These are phyloP conservation scores for Neolamprologus modestus DNA, from an alignment of 2,113 vertebrate genomes.

Conservation along the genomic window DNA sequence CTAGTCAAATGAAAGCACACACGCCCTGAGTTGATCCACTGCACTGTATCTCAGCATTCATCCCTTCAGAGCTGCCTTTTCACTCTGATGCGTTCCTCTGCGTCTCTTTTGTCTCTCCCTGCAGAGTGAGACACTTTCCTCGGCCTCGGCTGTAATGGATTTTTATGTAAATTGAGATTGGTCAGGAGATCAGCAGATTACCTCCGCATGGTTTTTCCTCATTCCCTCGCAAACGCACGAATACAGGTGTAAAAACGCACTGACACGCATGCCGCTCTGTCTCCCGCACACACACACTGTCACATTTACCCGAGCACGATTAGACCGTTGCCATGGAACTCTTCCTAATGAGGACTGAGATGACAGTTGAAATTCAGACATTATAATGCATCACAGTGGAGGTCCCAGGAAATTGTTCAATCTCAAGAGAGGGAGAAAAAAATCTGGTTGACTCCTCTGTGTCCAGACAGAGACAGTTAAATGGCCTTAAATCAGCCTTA, in stretches of 20 bases:
- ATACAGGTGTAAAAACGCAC: not conserved
- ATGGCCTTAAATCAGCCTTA: constrained; percentile 61
- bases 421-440: not conserved
- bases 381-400: constrained; percentile 50
- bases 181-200: constrained; percentile 47
- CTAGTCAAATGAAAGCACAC: constrained; percentile 27
- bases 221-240: not conserved
- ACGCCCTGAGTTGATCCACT: not conserved
- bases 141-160: constrained; percentile 51
- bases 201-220: not conserved
- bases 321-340: constrained; percentile 42
- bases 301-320: not conserved
- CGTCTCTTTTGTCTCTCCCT: constrained; percentile 6
- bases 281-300: not conserved
- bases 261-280: not conserved
- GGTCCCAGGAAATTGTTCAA: constrained; percentile 33
- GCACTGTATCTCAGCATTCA: not conserved
- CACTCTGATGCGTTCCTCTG: not conserved
- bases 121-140: not conserved
- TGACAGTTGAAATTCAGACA: constrained; percentile 41
- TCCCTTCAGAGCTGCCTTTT: not conserved
- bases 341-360: constrained; percentile 49
- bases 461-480: constrained; percentile 51
- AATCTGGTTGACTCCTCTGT: constrained; percentile 34
- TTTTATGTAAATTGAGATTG: constrained; percentile 62